Conservation (phyloP, 1,140 invertebrate genomes). For the Batillaria attramentaria region DNA sequence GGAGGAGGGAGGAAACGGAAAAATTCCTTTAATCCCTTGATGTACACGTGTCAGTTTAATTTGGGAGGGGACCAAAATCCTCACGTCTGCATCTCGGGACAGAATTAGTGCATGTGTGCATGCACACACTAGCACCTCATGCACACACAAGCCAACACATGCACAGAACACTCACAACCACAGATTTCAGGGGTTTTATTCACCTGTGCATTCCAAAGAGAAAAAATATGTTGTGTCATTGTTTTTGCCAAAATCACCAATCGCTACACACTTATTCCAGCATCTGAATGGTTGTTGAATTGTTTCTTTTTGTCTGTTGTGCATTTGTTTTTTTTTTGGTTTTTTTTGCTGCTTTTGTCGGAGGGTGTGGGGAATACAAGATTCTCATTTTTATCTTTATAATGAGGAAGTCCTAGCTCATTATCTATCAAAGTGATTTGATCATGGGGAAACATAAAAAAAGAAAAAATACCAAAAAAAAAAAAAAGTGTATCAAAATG, state of each 20-base stretch:
- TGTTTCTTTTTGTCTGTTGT: too few species aligned
- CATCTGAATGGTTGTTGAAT: conserved; percentile 19
- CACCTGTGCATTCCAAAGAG: conserved; percentile 23
- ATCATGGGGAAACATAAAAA: too few species aligned
- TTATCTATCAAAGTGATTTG: conserved; percentile 13
- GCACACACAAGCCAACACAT: too few species aligned
- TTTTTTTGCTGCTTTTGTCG: neutral
- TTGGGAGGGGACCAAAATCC: too few species aligned
- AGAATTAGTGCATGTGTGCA: too few species aligned
- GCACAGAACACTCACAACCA: too few species aligned
- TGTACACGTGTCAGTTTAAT: too few species aligned
- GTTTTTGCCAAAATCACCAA: conserved; percentile 17
- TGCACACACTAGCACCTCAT: too few species aligned
- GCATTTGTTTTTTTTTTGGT: neutral
- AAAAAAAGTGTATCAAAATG: conserved; percentile 12
- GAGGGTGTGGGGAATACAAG: neutral
- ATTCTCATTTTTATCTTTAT: conserved; percentile 6
- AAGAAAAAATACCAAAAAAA: conserved; percentile 18
- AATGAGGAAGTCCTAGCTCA: conserved; percentile 19
- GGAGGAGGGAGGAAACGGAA: too few species aligned
- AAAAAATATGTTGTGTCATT: conserved; percentile 1
- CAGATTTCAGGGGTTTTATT: too few species aligned
- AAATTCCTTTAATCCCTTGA: too few species aligned
- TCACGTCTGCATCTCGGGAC: too few species aligned
- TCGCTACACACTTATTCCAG: conserved; percentile 24